phyloP scores from a whole-genome alignment of 2,888 invertebrate species.

The Taphrorychus bicolor region DNA sequence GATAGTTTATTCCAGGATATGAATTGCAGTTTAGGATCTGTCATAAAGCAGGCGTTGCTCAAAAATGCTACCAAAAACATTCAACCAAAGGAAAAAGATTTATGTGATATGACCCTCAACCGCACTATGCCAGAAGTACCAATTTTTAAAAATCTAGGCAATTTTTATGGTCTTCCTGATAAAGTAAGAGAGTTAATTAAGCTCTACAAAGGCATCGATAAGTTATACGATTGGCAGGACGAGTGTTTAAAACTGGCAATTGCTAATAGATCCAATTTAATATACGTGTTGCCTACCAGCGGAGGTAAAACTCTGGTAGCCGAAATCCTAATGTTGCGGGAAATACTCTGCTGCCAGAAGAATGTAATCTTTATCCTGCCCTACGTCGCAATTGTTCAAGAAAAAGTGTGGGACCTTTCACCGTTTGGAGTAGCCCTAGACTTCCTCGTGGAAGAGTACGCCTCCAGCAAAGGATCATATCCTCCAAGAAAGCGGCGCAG shows the following conservation, averaged over 20 bases:
- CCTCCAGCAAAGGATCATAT: slow-evolving; percentile 84
- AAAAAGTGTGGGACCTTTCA: slow-evolving; percentile 88
- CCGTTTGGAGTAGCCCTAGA: slow-evolving; percentile 87
- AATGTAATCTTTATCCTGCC: slow-evolving; percentile 92
- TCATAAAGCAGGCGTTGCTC: slow-evolving; percentile 52
- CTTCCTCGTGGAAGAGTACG: slow-evolving; percentile 95
- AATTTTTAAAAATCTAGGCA: slow-evolving; percentile 53
- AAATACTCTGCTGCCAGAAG: slow-evolving; percentile 79
- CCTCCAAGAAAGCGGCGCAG: slow-evolving; percentile 79
- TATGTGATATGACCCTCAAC: slow-evolving; percentile 36
- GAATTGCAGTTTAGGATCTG: slow-evolving; percentile 49
- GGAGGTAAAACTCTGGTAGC: slow-evolving; percentile 98
- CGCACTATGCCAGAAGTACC: slow-evolving; percentile 35
- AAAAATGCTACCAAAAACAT: slow-evolving; percentile 52
- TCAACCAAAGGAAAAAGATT: slow-evolving; percentile 27
- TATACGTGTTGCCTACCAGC: slow-evolving; percentile 94
- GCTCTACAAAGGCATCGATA: slow-evolving; percentile 77
- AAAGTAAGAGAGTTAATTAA: slow-evolving; percentile 75
- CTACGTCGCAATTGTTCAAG: slow-evolving; percentile 96
- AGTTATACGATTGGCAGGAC: slow-evolving; percentile 93
- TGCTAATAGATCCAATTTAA: slow-evolving; percentile 76
- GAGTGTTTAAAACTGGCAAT: slow-evolving; percentile 86
- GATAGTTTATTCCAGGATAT: slow-evolving; percentile 42
- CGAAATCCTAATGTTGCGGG: slow-evolving; percentile 89
- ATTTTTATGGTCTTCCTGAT: slow-evolving; percentile 82